phyloP scores from a whole-genome alignment of 2,888 invertebrate genomes.

The Bellardia pandia region DNA sequence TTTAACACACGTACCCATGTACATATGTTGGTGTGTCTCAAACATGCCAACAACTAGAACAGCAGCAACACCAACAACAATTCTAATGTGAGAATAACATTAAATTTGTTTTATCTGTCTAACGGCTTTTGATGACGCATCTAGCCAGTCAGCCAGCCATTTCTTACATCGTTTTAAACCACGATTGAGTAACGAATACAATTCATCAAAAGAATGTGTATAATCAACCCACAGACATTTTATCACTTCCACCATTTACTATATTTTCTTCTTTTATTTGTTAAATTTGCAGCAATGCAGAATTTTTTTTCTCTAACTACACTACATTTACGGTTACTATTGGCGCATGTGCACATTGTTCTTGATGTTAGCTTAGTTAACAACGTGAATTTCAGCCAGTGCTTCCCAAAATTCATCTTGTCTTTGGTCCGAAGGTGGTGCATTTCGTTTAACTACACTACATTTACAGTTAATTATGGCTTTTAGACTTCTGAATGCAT shows the following conservation, averaged over 20 bases:
- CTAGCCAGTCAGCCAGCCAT: background rate
- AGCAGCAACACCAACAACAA: slow-evolving; percentile 32
- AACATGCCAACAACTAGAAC: slow-evolving; percentile 48
- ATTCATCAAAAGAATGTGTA: slow-evolving; percentile 7
- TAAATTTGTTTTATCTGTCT: slow-evolving; percentile 48
- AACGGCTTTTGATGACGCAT: slow-evolving; percentile 64
- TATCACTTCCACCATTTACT: background rate
- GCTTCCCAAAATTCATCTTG: too few species aligned
- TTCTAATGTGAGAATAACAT: slow-evolving; percentile 32
- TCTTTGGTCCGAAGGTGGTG: too few species aligned
- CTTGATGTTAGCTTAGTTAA: background rate
- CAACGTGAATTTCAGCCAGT: background rate
- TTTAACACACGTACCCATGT: slow-evolving; percentile 10
- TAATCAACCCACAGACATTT: slow-evolving; percentile 10
- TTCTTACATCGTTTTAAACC: slow-evolving; percentile 8
- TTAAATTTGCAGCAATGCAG: background rate
- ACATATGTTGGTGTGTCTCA: background rate
- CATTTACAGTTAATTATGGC: too few species aligned
- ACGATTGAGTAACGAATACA: slow-evolving; percentile 34
- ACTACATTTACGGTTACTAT: slow-evolving; percentile 24
- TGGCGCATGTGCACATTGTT: slow-evolving; percentile 48
- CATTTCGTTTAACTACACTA: too few species aligned
- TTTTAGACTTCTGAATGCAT: too few species aligned
- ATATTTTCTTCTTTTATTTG: background rate
- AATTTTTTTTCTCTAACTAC: background rate